These are phyloP conservation scores for Acleris emargana DNA, from an alignment of 2,888 invertebrate species.

Conservation along the genomic window DNA sequence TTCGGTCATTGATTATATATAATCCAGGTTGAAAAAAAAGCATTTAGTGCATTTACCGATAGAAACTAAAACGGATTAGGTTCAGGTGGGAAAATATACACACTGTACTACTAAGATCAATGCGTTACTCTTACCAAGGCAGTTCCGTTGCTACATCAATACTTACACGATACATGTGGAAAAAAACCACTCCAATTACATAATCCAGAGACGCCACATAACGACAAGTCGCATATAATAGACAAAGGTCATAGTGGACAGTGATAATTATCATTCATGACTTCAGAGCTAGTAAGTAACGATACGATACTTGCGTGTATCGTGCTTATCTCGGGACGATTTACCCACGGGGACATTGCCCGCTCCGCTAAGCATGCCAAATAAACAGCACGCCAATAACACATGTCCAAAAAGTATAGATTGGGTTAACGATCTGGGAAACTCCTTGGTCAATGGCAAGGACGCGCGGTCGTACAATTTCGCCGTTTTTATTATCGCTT, in stretches of 20 bases:
- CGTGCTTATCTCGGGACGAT: conserved; percentile 1
- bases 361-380: conserved; percentile 21
- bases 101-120: too few species aligned
- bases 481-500: conserved; percentile 33
- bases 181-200: neutral
- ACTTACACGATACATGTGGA: neutral
- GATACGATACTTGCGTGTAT: conserved; percentile 1
- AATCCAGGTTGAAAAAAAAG: too few species aligned
- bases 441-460: conserved; percentile 38
- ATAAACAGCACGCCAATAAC: conserved; percentile 26
- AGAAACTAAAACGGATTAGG: too few species aligned
- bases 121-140: too few species aligned
- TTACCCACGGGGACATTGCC: conserved; percentile 14
- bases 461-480: conserved; percentile 42
- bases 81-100: too few species aligned
- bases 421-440: conserved; percentile 38
- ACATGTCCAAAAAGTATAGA: conserved; percentile 25
- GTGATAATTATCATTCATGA: neutral
- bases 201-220: neutral
- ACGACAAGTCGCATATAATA: neutral
- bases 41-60: too few species aligned
- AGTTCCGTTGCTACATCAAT: neutral
- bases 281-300: conserved; percentile 8
- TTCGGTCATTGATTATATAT: too few species aligned
- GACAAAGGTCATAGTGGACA: conserved; percentile 5